Evolutionary conservation across 2,113 vertebrate species (phyloP), one percentile per base, ranked within the genome.

Genomic region (Lipophrys pholis): DNA sequence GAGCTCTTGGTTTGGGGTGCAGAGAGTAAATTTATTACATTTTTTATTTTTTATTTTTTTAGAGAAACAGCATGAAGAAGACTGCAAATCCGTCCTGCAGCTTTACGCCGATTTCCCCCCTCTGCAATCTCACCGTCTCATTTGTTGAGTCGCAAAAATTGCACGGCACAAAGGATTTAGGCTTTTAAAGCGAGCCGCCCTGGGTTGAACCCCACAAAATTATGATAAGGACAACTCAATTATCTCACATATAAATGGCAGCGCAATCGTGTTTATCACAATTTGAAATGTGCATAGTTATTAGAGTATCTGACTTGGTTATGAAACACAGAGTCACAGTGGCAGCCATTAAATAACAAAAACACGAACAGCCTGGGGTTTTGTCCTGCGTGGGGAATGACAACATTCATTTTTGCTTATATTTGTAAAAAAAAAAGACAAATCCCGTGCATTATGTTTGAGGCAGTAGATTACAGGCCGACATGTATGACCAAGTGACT

Each of bases 301-400:
- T 80, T 48, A 46, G 17, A 6, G 10, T 42, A 58, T 71, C 8
- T 56, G 46, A 74, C 65, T 50, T 38, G 17, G 12, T 62, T 75
- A 52, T 57, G 46, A 80, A 70, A 61, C 73, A 76, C 5, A 57
- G 30, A 52, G 53, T 71, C 48, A 69, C 74, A 58, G 80, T 39
- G 42, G 64, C 69, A 75, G 64, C 38, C 39, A 69, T 63, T 61
- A 76, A 81, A 66, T 81, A 81, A 68, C 49, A 64, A 49, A 70
- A 63, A 86, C 64, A 69, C 54, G 54, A 62, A 21, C 61, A 62
- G 62, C 52, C 57, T 56, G 39, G 1, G 57, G 41, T 41, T 30
- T 78, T 61, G 50, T 67, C 58, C 59, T 45, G 45, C 2, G 49
- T 0, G 35, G 46, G 30, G 54, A 57, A 77, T 64, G 76, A 80